Conservation (phyloP, 2,113 vertebrate genomes). For the Martes martes region DNA sequence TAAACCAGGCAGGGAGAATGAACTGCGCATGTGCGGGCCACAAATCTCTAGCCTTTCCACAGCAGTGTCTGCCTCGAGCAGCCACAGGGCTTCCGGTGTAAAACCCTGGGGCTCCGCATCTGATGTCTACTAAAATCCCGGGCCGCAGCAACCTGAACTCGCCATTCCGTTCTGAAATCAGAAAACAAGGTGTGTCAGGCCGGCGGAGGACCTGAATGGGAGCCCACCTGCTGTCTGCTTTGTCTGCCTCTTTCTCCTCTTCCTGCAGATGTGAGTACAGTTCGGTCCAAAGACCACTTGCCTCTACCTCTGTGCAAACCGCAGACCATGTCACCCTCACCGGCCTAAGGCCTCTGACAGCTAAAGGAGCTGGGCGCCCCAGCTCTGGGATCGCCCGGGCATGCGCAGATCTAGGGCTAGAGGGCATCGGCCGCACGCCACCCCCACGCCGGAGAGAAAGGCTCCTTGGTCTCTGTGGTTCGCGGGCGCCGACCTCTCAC, state of each 20-base stretch:
- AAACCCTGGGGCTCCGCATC: not conserved
- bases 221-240: not conserved
- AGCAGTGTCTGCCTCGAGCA: not conserved
- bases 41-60: not conserved
- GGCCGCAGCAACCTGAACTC: not conserved
- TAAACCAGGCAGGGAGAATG: not conserved
- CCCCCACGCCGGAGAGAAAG: not conserved
- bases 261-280: not conserved
- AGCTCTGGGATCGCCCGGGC: not conserved
- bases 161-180: not conserved
- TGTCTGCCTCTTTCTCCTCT: not conserved
- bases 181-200: not conserved
- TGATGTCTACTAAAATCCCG: not conserved
- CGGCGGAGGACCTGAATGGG: not conserved
- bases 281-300: not conserved
- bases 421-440: accelerated
- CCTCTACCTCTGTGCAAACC: not conserved
- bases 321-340: not conserved
- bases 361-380: not conserved
- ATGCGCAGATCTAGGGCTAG: too few species aligned
- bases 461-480: not conserved
- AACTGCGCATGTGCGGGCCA: not conserved
- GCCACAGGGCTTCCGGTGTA: not conserved
- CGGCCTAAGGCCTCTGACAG: not conserved
- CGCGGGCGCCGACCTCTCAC: not conserved